Evolutionary conservation across 2,113 vertebrate species (phyloP).

Genomic region (Hepsetus odoe): DNA sequence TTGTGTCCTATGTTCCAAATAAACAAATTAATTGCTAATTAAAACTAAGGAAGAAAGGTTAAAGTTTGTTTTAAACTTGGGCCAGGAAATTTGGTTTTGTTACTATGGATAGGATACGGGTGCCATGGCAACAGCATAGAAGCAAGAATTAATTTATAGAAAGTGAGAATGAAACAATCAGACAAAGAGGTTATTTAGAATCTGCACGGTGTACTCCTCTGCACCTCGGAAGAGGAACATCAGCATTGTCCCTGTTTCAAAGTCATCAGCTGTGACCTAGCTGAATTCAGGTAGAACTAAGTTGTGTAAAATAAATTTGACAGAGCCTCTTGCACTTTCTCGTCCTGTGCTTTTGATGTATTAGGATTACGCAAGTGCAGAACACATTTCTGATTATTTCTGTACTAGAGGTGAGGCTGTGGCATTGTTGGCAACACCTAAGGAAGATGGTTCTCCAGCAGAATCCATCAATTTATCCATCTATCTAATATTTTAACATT

Average conservation of each 20-base stretch:
- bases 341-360: background rate
- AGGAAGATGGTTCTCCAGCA: background rate
- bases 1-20: background rate
- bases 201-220: background rate
- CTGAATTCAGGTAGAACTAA: background rate
- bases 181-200: conserved; percentile 31
- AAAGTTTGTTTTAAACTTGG: background rate
- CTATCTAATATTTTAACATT: too few species aligned
- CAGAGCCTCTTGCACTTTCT: background rate
- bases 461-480: too few species aligned
- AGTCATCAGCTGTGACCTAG: conserved; percentile 13
- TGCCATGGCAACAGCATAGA: conserved; percentile 31
- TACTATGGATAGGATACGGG: conserved; percentile 32
- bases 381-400: background rate
- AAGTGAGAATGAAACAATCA: conserved; percentile 36
- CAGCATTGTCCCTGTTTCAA: conserved; percentile 2
- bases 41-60: background rate
- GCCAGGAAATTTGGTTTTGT: conserved; percentile 6
- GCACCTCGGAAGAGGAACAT: background rate
- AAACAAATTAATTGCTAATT: background rate
- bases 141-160: conserved; percentile 24
- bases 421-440: background rate
- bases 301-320: background rate
- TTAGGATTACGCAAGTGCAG: background rate
- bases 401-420: background rate